phyloP scores from a whole-genome alignment of 2,797 vertebrate genomes.

The Aratinga solstitialis region DNA sequence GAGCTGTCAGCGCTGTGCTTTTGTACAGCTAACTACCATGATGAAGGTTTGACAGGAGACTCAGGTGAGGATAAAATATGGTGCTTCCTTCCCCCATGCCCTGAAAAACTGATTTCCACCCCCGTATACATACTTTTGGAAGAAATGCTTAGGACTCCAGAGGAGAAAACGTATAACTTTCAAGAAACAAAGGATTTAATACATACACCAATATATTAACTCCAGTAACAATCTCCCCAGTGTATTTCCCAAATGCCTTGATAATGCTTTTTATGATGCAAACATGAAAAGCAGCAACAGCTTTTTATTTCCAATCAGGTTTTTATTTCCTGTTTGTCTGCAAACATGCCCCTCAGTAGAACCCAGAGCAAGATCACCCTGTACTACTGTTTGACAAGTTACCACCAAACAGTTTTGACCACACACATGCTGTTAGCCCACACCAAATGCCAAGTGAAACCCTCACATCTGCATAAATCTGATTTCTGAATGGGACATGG shows the following conservation, averaged over 20 bases:
- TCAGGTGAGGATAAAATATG: accelerated
- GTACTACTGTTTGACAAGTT: neutral
- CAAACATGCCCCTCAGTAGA: neutral
- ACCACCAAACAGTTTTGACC: neutral
- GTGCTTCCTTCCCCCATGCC: neutral
- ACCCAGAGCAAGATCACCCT: neutral
- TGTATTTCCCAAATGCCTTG: neutral
- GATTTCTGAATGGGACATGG: neutral
- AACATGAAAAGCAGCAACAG: neutral
- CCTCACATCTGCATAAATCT: neutral
- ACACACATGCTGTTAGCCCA: accelerated
- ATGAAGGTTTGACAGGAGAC: neutral
- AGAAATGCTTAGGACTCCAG: neutral
- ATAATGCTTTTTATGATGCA: neutral
- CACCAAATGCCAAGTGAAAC: neutral
- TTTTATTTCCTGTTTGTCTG: slow-evolving; percentile 14
- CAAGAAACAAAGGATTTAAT: neutral
- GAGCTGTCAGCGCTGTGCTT: neutral
- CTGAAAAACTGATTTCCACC: neutral
- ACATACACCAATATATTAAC: neutral
- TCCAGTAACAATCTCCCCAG: neutral
- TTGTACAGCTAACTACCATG: neutral
- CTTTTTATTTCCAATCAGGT: slow-evolving; percentile 5
- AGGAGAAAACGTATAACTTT: neutral
- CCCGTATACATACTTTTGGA: neutral